Base-by-base conservation (phyloP, 2,113 vertebrate species). In the Oostethus manadensis region DNA sequence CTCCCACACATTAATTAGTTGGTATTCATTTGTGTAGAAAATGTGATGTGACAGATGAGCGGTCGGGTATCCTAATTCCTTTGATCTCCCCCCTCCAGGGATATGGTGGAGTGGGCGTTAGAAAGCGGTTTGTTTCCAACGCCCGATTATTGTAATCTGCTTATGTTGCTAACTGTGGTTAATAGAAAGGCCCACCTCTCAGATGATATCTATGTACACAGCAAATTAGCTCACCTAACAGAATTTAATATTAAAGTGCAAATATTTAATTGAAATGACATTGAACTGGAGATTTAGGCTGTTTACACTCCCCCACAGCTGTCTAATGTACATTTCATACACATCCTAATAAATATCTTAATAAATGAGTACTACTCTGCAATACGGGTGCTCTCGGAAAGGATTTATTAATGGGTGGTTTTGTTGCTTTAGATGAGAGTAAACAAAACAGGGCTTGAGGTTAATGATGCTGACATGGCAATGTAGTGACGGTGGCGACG, bases 1-100 rank as follows among this genome's bases (percentile, higher is more conserved):
- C 84, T 58, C 35, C 62, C 70, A 59, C 71, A 53, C 75, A 60
- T 87, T 88, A 87, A 88, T 86, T 84, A 87, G 84, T 68, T 47
- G 68, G 57, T 67, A 73, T 80, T 79, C 14, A 44, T 75, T 66
- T 58, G 62, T 66, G 57, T 76, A 64, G 67, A 79, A 74, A 80
- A 85, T 73, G 59, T 75, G 66, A 89, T 77, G 71, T 79, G 84
- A 79, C 80, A 82, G 77, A 82, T 79, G 82, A 80, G 66, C 21
- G 71, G 60, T 74, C 62, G 68, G 66, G 74, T 79, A 64, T 77
- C 59, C 40, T 76, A 77, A 82, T 77, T 74, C 66, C 57, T 84
- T 62, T 21, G 10, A 74, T 71, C 55, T 64, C 18, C 21, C 71
- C 38, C 38, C 75, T 69, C 73, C 44, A 8, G 79, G 77, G 70